Percentiles rank a stretch among this genome's conserved stretches.
phyloP scores from a whole-genome alignment of 2,113 vertebrate genomes.

The Microcebus griseorufus region DNA sequence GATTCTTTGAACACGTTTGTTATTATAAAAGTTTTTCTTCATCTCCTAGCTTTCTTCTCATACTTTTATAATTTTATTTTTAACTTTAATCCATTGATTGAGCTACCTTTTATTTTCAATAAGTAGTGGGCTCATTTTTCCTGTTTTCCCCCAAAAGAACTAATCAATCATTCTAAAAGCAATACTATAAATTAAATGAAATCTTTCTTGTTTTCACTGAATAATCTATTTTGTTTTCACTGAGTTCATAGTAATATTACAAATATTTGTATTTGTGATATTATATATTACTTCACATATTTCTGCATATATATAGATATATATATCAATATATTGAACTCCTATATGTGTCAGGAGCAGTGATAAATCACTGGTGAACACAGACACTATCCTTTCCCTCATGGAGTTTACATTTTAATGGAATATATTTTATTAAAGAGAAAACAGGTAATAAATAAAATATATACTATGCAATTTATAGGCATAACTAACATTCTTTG shows the following conservation, averaged over 20 bases:
- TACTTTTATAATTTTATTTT: slow-evolving; percentile 11
- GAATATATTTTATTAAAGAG: neutral
- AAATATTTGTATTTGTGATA: neutral
- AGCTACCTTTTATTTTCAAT: neutral
- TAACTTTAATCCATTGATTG: neutral
- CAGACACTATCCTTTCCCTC: neutral
- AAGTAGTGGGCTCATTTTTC: neutral
- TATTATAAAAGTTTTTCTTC: neutral
- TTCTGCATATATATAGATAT: neutral
- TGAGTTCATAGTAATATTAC: neutral
- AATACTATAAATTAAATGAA: neutral
- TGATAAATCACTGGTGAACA: neutral
- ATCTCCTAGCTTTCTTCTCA: too few relatives aligned
- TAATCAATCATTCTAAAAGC: neutral
- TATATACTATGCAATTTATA: neutral
- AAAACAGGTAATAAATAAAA: neutral
- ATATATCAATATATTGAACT: neutral
- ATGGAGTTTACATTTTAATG: neutral
- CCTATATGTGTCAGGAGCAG: neutral
- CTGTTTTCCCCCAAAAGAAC: neutral
- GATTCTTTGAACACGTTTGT: neutral
- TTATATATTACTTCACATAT: neutral
- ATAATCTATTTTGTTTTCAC: neutral
- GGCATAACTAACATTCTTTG: neutral
- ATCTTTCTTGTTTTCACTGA: neutral